Evolutionary conservation across 2,113 vertebrate species (phyloP).

Genomic region (Zosterops hypoxanthus): DNA sequence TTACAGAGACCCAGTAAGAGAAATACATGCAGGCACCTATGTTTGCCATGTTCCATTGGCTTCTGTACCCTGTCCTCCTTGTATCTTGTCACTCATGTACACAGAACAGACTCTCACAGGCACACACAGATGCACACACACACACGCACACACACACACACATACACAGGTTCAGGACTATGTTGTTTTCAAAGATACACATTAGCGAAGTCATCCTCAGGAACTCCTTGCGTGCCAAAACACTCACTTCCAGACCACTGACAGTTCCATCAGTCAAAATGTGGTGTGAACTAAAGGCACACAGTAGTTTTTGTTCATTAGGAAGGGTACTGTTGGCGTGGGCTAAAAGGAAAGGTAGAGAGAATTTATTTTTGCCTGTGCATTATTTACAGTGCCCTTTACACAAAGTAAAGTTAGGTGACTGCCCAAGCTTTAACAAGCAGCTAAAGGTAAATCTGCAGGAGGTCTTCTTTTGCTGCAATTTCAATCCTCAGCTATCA

Average conservation of each 20-base stretch:
- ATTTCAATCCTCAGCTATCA: background rate
- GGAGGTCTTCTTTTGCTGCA: background rate
- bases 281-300: background rate
- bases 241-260: background rate
- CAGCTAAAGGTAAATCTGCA: conserved; percentile 1
- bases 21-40: background rate
- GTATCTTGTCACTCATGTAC: background rate
- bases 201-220: background rate
- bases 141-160: background rate
- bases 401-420: conserved; percentile 66
- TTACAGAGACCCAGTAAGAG: background rate
- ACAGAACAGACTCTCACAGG: background rate
- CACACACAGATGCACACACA: background rate
- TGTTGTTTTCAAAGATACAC: background rate
- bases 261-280: background rate
- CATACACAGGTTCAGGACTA: background rate
- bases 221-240: background rate
- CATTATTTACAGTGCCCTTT: conserved; percentile 50
- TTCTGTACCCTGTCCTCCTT: background rate
- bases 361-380: background rate
- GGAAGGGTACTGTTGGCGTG: background rate
- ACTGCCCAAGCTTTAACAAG: conserved; percentile 23
- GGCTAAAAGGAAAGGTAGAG: background rate
- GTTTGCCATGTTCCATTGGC: conserved; percentile 22
- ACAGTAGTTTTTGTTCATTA: background rate